Evolutionary conservation across 2,113 vertebrate genomes (phyloP).

Genomic region (Ctenomys sociabilis): DNA sequence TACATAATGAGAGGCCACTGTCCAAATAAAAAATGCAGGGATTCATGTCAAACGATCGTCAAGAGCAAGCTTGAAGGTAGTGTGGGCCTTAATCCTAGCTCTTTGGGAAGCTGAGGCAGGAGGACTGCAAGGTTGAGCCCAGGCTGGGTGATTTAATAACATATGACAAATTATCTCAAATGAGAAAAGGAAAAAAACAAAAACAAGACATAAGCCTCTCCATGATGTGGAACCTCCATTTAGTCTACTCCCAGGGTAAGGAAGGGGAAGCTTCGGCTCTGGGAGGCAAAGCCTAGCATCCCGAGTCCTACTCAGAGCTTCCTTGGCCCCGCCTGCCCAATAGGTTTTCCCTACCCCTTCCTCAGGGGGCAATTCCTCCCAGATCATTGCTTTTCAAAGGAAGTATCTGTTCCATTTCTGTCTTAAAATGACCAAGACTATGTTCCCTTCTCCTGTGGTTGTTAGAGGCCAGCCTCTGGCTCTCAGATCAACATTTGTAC

Average conservation of each 20-base stretch:
- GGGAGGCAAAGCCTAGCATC: neutral
- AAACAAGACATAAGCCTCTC: neutral
- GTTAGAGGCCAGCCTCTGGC: neutral
- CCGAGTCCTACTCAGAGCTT: neutral
- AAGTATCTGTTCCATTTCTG: neutral
- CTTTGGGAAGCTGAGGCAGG: neutral
- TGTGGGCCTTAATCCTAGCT: neutral
- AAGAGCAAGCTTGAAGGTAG: neutral
- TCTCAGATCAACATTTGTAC: neutral
- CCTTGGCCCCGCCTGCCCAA: neutral
- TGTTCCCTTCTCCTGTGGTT: neutral
- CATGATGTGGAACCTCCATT: conserved; percentile 32
- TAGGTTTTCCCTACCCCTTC: neutral
- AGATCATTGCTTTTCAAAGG: neutral
- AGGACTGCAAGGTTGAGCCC: neutral
- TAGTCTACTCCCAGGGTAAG: neutral
- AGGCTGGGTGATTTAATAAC: neutral
- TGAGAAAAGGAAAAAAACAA: neutral
- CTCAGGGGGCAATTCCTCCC: neutral
- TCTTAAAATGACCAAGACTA: neutral
- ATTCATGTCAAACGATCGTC: neutral
- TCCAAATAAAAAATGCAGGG: neutral
- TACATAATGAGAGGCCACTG: neutral
- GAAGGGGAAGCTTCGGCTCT: neutral
- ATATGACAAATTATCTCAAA: neutral